Conservation (phyloP, 2,888 invertebrate species). For the Caenorhabditis angaria region DNA sequence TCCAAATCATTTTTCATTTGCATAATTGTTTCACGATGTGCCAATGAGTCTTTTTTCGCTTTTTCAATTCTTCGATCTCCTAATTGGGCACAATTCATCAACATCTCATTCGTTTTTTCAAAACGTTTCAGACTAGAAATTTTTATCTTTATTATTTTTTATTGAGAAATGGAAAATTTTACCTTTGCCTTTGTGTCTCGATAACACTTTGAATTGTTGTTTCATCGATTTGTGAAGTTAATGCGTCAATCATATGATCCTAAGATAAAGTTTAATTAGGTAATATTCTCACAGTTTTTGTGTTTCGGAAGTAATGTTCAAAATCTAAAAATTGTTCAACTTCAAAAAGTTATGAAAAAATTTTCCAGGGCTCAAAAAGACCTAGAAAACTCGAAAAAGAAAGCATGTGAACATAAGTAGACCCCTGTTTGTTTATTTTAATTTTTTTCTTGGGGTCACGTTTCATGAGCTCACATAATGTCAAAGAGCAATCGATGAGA, state of each 20-base stretch:
- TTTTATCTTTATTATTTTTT: background rate
- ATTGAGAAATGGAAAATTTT: background rate
- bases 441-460: no score
- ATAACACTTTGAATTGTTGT: constrained; percentile 64
- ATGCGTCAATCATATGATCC: constrained; percentile 49
- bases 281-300: background rate
- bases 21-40: constrained; percentile 84
- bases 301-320: background rate
- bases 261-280: constrained; percentile 1
- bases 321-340: no score
- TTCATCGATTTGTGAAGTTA: constrained; percentile 63
- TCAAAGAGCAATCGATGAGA: no score
- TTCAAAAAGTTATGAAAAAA: no score
- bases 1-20: constrained; percentile 91
- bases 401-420: no score
- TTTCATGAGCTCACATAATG: no score
- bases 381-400: no score
- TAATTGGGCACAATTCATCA: constrained; percentile 93
- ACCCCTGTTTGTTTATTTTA: no score
- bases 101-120: constrained; percentile 98
- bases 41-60: constrained; percentile 87
- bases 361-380: no score
- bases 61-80: constrained; percentile 86
- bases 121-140: constrained; percentile 81
- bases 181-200: constrained; percentile 63